Base-by-base conservation (phyloP, 2,888 invertebrate species). In the Listrodromus nycthemerus region DNA sequence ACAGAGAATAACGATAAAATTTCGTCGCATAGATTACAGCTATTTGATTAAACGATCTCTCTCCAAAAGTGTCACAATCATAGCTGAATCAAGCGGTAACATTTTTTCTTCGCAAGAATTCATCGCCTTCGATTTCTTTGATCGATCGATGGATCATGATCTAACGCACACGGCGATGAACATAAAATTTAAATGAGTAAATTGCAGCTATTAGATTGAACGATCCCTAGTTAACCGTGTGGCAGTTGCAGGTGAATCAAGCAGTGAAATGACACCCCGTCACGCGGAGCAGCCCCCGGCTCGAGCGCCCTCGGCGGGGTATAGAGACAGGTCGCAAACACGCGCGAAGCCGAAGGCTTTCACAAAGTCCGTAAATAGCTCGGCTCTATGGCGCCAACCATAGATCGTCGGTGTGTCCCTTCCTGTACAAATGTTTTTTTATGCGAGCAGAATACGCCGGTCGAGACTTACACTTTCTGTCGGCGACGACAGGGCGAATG, bases 311-410 rank as follows among this genome's bases (percentile, higher is more conserved):
- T 45, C 41, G 41, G 21, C 63, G 71, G 65, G 65, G 55, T 30
- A 16, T 61, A 27, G 65, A 69, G 69, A 66, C 71, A 83, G 80
- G 83, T 80, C 75, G 80, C 71, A 71, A 80, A 83, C 74, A 83
- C 75, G 76, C 73, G 71, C 61, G 37, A 19, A 16, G 10, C 52
- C 61, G 13, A 55, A n/a, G 76, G 61, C 45, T 66, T 76, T 48
- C 55, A 58, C 70, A 2, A 37, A 63, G 70, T 74, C 66, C 79
- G 71, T 80, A 83, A 83, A 83, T 83, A 83, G 61, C 71, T n/a
- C 27, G 63, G 24, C 63, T 48, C 45, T 66, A 21, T 67, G 80
- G 80, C 80, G 83, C 83, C 83, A 66, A 27, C 70, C 70, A 83
- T 16, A 75, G 74, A 70, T 79, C 79, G 70, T 83, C 69, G 33